A percentile compares a stretch with the other conserved stretches of the same genome.
Conservation (phyloP, 2,797 vertebrate genomes). For the Delichon dasypus region DNA sequence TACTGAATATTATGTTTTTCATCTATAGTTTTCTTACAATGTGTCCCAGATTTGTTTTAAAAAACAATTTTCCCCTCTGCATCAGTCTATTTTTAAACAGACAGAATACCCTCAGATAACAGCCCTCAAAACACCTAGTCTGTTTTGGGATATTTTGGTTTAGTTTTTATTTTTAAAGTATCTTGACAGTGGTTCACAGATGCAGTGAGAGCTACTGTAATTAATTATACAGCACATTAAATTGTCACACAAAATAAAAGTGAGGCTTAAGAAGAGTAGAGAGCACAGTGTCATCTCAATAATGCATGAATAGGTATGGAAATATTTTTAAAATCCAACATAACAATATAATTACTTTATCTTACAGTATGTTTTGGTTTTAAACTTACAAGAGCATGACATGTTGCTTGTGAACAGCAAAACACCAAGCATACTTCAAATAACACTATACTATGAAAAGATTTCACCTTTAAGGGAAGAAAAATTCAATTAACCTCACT, state of each 20-base stretch:
- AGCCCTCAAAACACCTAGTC: background rate
- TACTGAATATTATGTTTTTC: background rate
- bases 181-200: background rate
- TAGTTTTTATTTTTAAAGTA: background rate
- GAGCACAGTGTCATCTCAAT: background rate
- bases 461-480: background rate
- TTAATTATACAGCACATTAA: background rate
- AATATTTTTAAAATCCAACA: background rate
- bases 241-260: background rate
- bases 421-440: background rate
- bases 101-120: background rate
- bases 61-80: background rate
- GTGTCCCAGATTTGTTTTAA: background rate
- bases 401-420: background rate
- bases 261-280: background rate
- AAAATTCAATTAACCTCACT: background rate
- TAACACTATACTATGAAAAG: background rate
- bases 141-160: background rate
- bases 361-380: background rate
- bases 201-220: background rate
- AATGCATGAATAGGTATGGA: background rate
- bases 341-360: background rate
- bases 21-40: background rate
- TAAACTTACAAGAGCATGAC: background rate
- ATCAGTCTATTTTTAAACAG: background rate